A percentile compares a stretch with the other conserved stretches of the same genome.
Evolutionary conservation across 2,888 invertebrate genomes (phyloP).

Genomic region (Antitype chi): DNA sequence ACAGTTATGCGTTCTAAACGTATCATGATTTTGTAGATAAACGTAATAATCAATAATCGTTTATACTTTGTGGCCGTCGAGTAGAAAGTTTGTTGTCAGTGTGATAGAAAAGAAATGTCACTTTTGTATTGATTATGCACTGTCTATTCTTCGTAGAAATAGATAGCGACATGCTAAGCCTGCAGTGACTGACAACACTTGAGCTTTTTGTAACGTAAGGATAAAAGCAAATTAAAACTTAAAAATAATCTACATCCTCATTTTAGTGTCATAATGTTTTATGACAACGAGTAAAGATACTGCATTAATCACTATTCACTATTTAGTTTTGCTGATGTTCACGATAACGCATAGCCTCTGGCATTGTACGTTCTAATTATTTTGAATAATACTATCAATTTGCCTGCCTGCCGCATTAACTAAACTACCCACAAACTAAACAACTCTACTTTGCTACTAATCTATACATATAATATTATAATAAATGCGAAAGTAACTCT

Average conservation of each 20-base stretch:
- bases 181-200: background rate
- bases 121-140: too few relatives aligned
- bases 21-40: too few relatives aligned
- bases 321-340: background rate
- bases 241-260: background rate
- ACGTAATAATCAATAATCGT: too few relatives aligned
- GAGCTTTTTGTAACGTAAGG: background rate
- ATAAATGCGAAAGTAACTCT: too few relatives aligned
- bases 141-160: too few relatives aligned
- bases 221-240: background rate
- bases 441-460: background rate
- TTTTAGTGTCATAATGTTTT: background rate
- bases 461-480: too few relatives aligned
- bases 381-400: background rate
- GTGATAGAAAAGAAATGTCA: too few relatives aligned
- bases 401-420: conserved; percentile 13
- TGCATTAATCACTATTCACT: background rate
- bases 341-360: background rate
- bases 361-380: background rate
- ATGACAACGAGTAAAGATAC: background rate
- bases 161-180: too few relatives aligned
- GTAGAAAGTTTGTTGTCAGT: too few relatives aligned
- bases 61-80: too few relatives aligned
- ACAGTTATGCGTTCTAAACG: too few relatives aligned
- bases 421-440: conserved; percentile 1